phyloP scores from a whole-genome alignment of 1,140 invertebrate genomes.

The Stegodyphus dumicola region DNA sequence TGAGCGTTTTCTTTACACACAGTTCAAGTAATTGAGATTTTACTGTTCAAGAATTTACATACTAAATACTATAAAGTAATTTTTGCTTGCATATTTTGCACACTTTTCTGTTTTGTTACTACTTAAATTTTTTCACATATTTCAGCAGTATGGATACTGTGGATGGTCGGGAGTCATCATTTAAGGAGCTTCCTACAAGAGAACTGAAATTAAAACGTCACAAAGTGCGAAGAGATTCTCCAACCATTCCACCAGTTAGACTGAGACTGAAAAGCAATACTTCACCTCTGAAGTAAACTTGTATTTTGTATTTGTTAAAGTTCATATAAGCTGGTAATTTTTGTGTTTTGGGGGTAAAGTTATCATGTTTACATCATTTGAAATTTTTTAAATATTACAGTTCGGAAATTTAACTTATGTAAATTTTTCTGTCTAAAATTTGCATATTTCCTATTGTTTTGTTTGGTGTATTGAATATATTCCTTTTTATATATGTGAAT shows the following conservation, averaged over 20 bases:
- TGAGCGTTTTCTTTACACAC: background rate
- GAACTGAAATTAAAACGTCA: constrained; percentile 51
- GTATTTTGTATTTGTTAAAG: background rate
- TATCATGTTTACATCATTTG: too few species aligned
- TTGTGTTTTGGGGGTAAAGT: background rate
- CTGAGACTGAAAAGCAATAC: constrained; percentile 44
- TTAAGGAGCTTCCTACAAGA: constrained; percentile 53
- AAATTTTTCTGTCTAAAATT: too few species aligned
- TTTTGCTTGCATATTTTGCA: too few species aligned
- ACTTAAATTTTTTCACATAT: too few species aligned
- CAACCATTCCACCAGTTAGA: constrained; percentile 42
- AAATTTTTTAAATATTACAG: too few species aligned
- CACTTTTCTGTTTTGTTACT: too few species aligned
- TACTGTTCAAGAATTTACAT: background rate
- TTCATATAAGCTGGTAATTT: constrained; percentile 1
- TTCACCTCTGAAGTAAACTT: constrained; percentile 48
- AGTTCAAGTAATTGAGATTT: constrained; percentile 2
- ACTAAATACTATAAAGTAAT: background rate
- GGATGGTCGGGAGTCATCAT: constrained; percentile 26
- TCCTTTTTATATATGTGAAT: too few species aligned
- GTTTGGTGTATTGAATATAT: too few species aligned
- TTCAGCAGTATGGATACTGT: constrained; percentile 19
- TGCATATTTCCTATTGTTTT: too few species aligned
- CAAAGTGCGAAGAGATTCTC: constrained; percentile 44
- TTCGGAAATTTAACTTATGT: too few species aligned